Base-by-base conservation (phyloP, 2,113 vertebrate species). In the Sinocyclocheilus anophthalmus region DNA sequence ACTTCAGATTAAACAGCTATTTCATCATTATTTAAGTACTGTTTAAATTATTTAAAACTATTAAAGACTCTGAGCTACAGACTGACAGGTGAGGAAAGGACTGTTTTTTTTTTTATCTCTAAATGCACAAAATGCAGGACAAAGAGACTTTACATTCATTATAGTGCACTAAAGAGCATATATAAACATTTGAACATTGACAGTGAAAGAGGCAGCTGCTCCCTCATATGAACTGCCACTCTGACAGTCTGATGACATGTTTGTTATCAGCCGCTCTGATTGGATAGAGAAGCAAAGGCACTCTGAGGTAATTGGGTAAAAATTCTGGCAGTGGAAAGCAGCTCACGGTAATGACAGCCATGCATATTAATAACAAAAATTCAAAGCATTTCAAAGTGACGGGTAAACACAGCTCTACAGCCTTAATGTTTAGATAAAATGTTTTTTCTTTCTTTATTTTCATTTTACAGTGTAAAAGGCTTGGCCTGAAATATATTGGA, bases 181-280 rank as follows among this genome's bases (percentile, higher is more conserved):
- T 84, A 77, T 57, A 85, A 81, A 88, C 57, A 81, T 87, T 63
- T 63, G 57, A 69, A 59, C 26, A 33, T 53, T 63, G 55, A 83
- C 76, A 48, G 48, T 24, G 12, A 22, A 76, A 57, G 76, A 75
- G 70, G 76, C 45, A 72, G 83, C 82, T 26, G 26, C 42, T 45
- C 69, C 59, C 42, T 57, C 48, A 79, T 67, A 76, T 85, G 33
- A 84, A 14, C 45, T 63, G 59, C 69, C 76, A 30, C 75, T 81
- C 16, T 75, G 77, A 88, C 91, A 87, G 88, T 63, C 90, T 69
- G 91, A 91, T 91, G 91, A 92, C 89, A 90, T 72, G 45, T 72
- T 82, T 89, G 89, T 89, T 91, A 93, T 89, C 91, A 90, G 85
- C 87, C 69, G 90, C 89, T 91, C 77, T 81, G 70, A 84, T 84